These are phyloP conservation scores for Xanthorhoe spadicearia DNA, from an alignment of 2,888 invertebrate species.

Conservation along the genomic window DNA sequence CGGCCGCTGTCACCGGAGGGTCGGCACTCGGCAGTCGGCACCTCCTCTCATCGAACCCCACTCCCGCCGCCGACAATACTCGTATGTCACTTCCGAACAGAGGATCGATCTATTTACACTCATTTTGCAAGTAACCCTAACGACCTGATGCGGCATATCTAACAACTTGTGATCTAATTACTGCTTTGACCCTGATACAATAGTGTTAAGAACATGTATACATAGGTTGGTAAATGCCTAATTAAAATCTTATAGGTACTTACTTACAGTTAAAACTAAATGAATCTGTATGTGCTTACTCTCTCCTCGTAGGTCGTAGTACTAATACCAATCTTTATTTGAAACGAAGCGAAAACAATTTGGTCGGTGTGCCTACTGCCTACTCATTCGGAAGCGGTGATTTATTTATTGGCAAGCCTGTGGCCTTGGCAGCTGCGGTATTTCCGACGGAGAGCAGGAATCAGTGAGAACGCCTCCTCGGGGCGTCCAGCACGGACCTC, in stretches of 20 bases:
- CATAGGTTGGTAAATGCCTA: no score
- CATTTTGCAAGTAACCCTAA: not conserved
- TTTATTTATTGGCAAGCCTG: constrained; percentile 17
- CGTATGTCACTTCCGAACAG: no score
- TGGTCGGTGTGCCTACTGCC: not conserved
- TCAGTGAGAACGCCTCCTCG: constrained; percentile 2
- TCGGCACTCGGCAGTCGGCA: not conserved
- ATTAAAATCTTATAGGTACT: no score
- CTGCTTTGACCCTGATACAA: not conserved
- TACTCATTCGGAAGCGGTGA: constrained; percentile 23
- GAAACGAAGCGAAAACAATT: constrained; percentile 25
- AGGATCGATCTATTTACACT: constrained; percentile 5
- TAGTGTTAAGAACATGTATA: no score
- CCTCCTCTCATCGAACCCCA: not conserved
- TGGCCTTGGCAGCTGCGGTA: constrained; percentile 6
- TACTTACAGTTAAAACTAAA: no score
- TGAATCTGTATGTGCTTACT: no score
- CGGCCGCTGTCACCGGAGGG: not conserved
- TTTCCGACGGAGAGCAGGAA: constrained; percentile 24
- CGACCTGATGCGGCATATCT: constrained; percentile 7
- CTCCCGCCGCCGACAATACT: not conserved
- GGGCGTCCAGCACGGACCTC: not conserved
- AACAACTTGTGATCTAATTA: constrained; percentile 2
- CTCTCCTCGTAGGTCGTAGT: no score
- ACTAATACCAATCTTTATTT: not conserved